Conservation (phyloP, 2,113 vertebrate species). For the Rana temporaria region DNA sequence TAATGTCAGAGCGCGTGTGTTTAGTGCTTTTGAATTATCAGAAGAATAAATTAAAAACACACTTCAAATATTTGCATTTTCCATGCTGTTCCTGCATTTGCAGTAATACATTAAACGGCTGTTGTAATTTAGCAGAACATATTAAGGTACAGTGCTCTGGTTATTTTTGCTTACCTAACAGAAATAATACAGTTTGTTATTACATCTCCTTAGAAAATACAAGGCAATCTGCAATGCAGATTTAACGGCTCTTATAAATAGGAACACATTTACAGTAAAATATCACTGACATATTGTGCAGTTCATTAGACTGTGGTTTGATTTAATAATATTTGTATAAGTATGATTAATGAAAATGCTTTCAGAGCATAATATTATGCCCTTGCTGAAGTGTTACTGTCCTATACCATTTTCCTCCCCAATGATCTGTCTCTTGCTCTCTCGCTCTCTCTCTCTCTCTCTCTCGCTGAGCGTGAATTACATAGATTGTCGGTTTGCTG, state of each 20-base stretch:
- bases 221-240: conserved; percentile 42
- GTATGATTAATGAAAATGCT: background rate
- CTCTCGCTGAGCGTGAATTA: no score
- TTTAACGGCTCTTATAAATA: conserved; percentile 30
- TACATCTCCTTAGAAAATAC: background rate
- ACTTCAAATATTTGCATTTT: conserved; percentile 38
- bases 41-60: conserved; percentile 17
- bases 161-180: conserved; percentile 38
- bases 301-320: background rate
- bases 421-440: no score
- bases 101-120: conserved; percentile 11
- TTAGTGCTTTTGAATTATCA: background rate
- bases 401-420: no score
- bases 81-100: background rate
- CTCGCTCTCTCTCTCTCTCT: no score
- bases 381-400: no score
- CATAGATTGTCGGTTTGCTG: no score
- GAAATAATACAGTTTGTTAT: conserved; percentile 40
- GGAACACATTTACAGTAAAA: background rate
- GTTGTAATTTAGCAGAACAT: conserved; percentile 38
- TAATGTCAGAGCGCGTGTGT: no score
- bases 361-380: background rate
- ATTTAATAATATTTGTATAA: background rate
- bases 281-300: background rate
- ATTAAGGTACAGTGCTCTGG: conserved; percentile 21